Evolutionary conservation across 2,113 vertebrate genomes (phyloP).

Genomic region (Coracopsis vasa): DNA sequence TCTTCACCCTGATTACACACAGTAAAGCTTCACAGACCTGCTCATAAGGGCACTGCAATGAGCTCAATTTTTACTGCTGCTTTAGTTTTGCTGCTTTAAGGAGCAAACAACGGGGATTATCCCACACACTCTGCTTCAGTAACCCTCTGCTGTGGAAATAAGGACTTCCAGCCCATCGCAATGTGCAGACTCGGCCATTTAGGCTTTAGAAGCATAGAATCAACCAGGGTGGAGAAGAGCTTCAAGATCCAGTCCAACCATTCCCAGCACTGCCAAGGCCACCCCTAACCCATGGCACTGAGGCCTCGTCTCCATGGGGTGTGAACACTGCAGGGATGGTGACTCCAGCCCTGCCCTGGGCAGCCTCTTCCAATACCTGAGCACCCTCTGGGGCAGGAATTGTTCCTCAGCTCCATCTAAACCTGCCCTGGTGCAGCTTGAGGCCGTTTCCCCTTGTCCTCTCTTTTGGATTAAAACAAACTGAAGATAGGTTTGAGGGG

Average conservation of each 20-base stretch:
- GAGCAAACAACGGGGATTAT: fast-evolving
- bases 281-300: background rate
- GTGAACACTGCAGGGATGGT: too few species aligned
- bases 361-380: too few species aligned
- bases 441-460: fast-evolving
- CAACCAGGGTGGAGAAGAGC: background rate
- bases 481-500: too few species aligned
- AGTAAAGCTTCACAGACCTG: background rate
- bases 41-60: fast-evolving
- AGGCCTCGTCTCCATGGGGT: fast-evolving
- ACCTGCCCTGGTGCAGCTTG: too few species aligned
- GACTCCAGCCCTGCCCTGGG: too few species aligned
- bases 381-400: too few species aligned
- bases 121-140: background rate
- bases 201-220: background rate
- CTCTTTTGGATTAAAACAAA: too few species aligned
- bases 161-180: background rate
- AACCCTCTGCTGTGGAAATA: background rate
- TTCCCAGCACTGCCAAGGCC: background rate
- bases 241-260: background rate
- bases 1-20: background rate
- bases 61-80: background rate
- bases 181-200: fast-evolving
- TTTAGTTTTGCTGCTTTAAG: background rate
- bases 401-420: too few species aligned